These are phyloP conservation scores for Flabesymbios commensalis DNA, from an alignment of 2,888 invertebrate species.

Conservation along the genomic window DNA sequence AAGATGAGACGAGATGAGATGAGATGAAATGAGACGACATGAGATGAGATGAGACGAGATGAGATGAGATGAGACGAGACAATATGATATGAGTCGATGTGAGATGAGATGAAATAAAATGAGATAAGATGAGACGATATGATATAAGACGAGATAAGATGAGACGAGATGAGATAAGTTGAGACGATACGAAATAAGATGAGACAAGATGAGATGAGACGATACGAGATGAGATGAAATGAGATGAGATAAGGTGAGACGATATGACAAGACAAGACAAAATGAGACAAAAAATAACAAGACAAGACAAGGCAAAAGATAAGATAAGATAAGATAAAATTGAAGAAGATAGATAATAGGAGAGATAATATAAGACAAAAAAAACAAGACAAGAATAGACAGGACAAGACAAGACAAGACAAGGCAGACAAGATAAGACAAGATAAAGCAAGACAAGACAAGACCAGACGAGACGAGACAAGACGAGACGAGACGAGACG, in stretches of 20 bases:
- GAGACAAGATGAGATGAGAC: neutral
- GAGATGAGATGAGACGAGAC: conserved; percentile 1
- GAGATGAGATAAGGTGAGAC: neutral
- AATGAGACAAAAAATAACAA: neutral
- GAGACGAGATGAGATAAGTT: neutral
- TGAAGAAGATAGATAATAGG: neutral
- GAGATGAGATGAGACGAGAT: neutral
- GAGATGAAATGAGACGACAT: neutral
- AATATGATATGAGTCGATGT: neutral
- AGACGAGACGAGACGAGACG: neutral
- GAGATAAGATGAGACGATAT: conserved; percentile 3
- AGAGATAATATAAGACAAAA: neutral
- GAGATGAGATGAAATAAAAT: conserved; percentile 3
- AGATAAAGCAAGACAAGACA: neutral
- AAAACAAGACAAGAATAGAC: neutral
- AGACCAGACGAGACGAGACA: neutral
- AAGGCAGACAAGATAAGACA: neutral
- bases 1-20: neutral
- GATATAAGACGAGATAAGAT: neutral
- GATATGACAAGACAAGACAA: neutral
- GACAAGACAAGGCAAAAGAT: neutral
- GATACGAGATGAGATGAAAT: neutral
- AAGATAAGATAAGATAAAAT: neutral
- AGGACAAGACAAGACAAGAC: neutral
- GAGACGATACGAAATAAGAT: neutral